A percentile compares a stretch with the other conserved stretches of the same genome.
phyloP scores from a whole-genome alignment of 2,113 vertebrate genomes.

The Neoarius graeffei region DNA sequence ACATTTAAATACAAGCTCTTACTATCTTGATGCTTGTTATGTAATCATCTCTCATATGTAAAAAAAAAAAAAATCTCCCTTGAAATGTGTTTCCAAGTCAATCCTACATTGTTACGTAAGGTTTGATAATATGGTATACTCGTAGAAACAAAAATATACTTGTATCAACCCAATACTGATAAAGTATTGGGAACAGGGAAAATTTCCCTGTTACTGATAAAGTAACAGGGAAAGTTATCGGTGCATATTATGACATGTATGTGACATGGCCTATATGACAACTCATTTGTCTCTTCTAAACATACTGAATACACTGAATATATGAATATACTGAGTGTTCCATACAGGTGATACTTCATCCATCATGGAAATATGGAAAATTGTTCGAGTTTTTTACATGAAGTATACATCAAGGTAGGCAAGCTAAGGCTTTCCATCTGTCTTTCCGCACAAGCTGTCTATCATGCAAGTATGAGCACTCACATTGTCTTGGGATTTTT shows the following conservation, averaged over 20 bases:
- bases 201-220: no score
- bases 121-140: background rate
- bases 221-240: background rate
- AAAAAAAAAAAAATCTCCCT: background rate
- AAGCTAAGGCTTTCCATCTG: background rate
- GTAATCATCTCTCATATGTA: background rate
- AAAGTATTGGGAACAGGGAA: background rate
- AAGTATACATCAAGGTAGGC: background rate
- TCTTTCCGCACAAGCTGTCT: constrained; percentile 7
- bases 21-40: background rate
- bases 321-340: background rate
- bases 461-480: background rate
- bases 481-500: background rate
- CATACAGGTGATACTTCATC: background rate
- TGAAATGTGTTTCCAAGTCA: background rate
- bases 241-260: constrained; percentile 1
- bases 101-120: background rate
- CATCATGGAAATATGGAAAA: background rate
- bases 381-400: background rate
- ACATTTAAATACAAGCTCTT: background rate
- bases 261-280: background rate
- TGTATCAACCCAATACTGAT: background rate
- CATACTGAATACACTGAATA: background rate
- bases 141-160: background rate
- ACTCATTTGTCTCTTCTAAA: background rate